A percentile compares a stretch with the other conserved stretches of the same genome.
phyloP scores from a whole-genome alignment of 2,113 vertebrate genomes.

The Ancistrus triradiatus region DNA sequence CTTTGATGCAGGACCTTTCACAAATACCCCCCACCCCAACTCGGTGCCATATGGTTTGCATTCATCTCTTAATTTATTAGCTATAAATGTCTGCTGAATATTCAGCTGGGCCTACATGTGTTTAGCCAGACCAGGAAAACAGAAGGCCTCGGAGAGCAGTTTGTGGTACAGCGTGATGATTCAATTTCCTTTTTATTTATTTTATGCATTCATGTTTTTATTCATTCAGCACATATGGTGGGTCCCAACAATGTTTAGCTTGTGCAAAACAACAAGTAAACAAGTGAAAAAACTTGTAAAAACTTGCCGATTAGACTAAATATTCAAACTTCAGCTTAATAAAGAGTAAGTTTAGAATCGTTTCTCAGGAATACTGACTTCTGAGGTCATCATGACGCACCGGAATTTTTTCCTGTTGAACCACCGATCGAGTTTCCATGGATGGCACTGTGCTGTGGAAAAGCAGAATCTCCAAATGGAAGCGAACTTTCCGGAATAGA shows the following conservation, averaged over 20 bases:
- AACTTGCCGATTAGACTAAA: background rate
- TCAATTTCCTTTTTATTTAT: slow-evolving; percentile 72
- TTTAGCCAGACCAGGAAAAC: slow-evolving; percentile 87
- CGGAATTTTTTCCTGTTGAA: slow-evolving; percentile 42
- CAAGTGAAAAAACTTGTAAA: slow-evolving; percentile 56
- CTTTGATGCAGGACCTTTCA: slow-evolving; percentile 97
- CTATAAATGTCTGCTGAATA: slow-evolving; percentile 98
- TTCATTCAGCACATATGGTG: slow-evolving; percentile 28
- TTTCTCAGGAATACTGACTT: slow-evolving; percentile 40
- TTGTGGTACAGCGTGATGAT: slow-evolving; percentile 88
- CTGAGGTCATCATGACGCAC: slow-evolving; percentile 55
- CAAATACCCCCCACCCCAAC: slow-evolving; percentile 94
- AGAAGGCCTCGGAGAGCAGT: slow-evolving; percentile 79
- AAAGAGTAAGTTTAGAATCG: slow-evolving; percentile 55
- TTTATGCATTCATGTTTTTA: slow-evolving; percentile 20
- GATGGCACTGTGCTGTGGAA: slow-evolving; percentile 40
- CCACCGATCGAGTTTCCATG: slow-evolving; percentile 56
- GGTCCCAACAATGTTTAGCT: slow-evolving; percentile 35
- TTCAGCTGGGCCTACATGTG: slow-evolving; percentile 88
- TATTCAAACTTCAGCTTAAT: slow-evolving; percentile 45
- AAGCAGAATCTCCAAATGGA: slow-evolving; percentile 52
- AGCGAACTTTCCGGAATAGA: slow-evolving; percentile 53
- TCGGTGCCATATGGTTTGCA: slow-evolving; percentile 97
- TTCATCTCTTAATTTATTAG: slow-evolving; percentile 99
- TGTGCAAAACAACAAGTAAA: slow-evolving; percentile 53